A percentile compares a stretch with the other conserved stretches of the same genome.
These are phyloP conservation scores for Mirounga angustirostris DNA, from an alignment of 2,113 vertebrate species.

Conservation along the genomic window DNA sequence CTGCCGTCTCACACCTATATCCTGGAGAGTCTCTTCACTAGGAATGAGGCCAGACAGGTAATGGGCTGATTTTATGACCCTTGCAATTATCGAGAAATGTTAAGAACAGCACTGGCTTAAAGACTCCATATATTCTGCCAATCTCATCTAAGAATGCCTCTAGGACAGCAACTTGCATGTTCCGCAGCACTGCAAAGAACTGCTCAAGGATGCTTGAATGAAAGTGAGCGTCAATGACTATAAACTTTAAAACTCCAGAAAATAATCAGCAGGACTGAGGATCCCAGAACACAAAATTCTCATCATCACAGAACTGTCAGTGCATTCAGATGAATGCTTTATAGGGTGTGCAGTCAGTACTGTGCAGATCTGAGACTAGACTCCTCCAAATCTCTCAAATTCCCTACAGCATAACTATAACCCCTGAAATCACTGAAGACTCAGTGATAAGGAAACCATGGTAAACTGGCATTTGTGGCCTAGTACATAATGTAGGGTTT, in stretches of 20 bases:
- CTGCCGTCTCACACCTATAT: not conserved
- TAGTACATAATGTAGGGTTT: not conserved
- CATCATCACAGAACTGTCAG: not conserved
- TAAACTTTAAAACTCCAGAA: not conserved
- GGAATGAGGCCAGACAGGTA: not conserved
- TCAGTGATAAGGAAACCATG: not conserved
- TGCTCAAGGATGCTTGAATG: not conserved
- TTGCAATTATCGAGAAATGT: not conserved
- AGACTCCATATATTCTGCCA: not conserved
- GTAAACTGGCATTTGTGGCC: not conserved
- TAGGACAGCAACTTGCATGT: not conserved
- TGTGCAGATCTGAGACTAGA: not conserved
- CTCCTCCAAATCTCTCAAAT: not conserved
- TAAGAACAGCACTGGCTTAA: not conserved
- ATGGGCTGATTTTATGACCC: not conserved
- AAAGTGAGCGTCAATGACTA: not conserved
- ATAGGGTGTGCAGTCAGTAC: accelerated
- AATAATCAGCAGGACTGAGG: not conserved
- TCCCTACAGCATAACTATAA: not conserved
- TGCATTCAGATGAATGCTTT: not conserved
- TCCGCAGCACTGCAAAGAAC: not conserved
- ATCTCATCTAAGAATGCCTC: not conserved
- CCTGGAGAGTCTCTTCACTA: not conserved
- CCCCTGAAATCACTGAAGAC: not conserved
- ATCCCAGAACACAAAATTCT: not conserved